Conservation (phyloP, 2,888 invertebrate genomes). For the Tuberolachnus salignus region DNA sequence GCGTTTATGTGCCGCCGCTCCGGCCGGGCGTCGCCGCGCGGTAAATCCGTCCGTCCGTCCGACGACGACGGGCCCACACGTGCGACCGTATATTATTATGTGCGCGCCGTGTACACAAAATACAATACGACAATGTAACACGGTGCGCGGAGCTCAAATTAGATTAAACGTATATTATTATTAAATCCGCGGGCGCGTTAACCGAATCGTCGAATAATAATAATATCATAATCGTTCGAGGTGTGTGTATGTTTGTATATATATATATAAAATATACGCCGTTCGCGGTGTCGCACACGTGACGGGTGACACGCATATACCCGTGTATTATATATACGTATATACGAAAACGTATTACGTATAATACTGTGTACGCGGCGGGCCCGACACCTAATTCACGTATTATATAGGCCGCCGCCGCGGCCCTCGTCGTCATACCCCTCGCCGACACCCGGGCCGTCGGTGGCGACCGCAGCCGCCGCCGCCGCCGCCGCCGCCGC, state of each 20-base stretch:
- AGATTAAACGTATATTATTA: slow-evolving; percentile 33
- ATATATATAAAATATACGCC: too few relatives aligned
- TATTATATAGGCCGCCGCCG: neutral
- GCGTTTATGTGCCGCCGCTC: too few relatives aligned
- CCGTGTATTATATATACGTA: neutral
- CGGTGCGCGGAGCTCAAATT: slow-evolving; percentile 31
- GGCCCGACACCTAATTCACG: slow-evolving; percentile 11
- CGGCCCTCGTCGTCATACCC: too few relatives aligned
- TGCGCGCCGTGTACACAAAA: neutral
- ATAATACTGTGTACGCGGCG: neutral
- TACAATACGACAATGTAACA: neutral
- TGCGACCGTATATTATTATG: neutral
- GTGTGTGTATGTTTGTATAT: neutral
- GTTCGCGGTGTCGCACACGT: neutral
- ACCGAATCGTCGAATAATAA: slow-evolving; percentile 39
- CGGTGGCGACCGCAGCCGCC: neutral
- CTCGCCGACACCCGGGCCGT: neutral
- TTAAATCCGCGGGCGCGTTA: slow-evolving; percentile 41
- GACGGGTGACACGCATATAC: neutral
- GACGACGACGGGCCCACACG: slow-evolving; percentile 15
- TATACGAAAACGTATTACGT: slow-evolving; percentile 15
- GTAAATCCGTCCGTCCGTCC: neutral
- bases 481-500: neutral
- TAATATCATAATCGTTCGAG: slow-evolving; percentile 13
- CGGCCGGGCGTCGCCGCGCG: too few relatives aligned